phyloP scores from a whole-genome alignment of 53 echinoderm and acorn worm species.

The Astropecten irregularis region DNA sequence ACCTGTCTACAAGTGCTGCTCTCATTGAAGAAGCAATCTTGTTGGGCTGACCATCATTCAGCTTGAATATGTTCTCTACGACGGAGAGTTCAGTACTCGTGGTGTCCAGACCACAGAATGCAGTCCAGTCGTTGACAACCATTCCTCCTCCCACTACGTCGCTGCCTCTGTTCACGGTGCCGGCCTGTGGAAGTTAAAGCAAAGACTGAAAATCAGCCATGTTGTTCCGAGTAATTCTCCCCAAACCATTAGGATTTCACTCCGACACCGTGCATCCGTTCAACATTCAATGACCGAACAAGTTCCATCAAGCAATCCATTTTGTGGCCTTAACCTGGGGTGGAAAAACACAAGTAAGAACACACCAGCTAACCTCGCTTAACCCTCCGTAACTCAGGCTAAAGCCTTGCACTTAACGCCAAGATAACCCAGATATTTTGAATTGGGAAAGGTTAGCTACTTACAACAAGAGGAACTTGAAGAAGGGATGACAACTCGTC shows the following conservation, averaged over 20 bases:
- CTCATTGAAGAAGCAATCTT: slow-evolving; percentile 85
- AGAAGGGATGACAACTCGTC: slow-evolving; percentile 94
- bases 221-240: no score
- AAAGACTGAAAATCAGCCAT: no score
- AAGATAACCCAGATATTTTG: no score
- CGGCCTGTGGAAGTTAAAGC: slow-evolving; percentile 62
- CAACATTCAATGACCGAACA: not conserved
- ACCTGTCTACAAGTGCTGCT: slow-evolving; percentile 95
- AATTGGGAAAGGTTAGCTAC: no score
- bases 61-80: slow-evolving; percentile 88
- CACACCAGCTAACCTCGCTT: no score
- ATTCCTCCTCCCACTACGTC: slow-evolving; percentile 90
- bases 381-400: no score
- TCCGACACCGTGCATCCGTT: no score
- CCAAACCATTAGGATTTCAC: no score
- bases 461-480: slow-evolving; percentile 94
- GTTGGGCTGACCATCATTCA: slow-evolving; percentile 74
- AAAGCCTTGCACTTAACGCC: no score
- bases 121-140: slow-evolving; percentile 99
- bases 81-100: slow-evolving; percentile 91
- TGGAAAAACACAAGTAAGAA: no score
- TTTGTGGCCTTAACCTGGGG: no score
- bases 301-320: no score
- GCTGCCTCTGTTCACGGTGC: slow-evolving; percentile 96
- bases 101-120: slow-evolving; percentile 92